Percentiles rank a stretch among this genome's conserved stretches.
Evolutionary conservation across 2,888 invertebrate genomes (phyloP).

Genomic region (Stenurella melanura): DNA sequence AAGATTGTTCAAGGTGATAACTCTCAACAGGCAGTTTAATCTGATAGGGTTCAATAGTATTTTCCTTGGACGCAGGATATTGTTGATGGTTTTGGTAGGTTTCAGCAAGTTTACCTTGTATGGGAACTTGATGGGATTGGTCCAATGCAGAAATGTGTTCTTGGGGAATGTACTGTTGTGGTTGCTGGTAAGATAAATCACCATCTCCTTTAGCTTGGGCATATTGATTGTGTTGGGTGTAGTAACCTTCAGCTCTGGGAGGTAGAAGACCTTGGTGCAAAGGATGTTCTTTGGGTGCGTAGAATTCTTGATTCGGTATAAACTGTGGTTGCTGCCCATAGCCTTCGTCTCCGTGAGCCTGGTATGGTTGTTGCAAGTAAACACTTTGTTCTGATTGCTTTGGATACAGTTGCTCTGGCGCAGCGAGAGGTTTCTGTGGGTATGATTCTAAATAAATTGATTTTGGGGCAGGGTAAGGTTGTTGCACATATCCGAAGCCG

Average conservation of each 20-base stretch:
- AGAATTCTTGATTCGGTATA: not conserved
- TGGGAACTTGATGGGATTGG: not conserved
- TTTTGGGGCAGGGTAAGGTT: not conserved
- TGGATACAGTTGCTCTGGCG: no score
- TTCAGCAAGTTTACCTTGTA: not conserved
- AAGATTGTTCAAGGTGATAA: constrained; percentile 29
- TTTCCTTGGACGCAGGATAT: constrained; percentile 5
- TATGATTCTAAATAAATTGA: not conserved
- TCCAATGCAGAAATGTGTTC: not conserved
- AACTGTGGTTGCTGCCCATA: not conserved
- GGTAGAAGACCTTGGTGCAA: not conserved
- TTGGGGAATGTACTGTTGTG: not conserved
- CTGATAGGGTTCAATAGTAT: constrained; percentile 15
- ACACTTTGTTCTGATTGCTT: no score
- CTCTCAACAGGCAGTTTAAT: constrained; percentile 5
- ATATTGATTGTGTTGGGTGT: constrained; percentile 4
- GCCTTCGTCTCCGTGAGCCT: not conserved
- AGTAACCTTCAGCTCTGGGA: constrained; percentile 16
- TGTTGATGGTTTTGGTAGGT: constrained; percentile 16
- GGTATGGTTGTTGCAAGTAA: not conserved
- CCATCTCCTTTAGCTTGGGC: not conserved
- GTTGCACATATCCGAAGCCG: constrained; percentile 24
- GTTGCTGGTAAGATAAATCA: not conserved
- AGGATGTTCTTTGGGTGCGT: not conserved
- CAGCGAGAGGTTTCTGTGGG: not conserved